Evolutionary conservation across 2,113 vertebrate species (phyloP).

Genomic region (Pseudorasbora parva): DNA sequence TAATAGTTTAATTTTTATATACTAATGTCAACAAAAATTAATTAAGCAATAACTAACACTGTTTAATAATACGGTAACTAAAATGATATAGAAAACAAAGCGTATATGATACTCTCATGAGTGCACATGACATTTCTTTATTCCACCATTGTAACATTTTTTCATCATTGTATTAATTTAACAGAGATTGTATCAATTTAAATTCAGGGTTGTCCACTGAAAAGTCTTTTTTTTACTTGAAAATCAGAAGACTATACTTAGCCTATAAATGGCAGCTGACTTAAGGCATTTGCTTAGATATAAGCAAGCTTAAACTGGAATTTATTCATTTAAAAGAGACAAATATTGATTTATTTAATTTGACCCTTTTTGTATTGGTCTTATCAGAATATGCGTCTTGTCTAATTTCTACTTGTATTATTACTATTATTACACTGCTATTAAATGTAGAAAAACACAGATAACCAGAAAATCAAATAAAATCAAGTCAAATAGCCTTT

Average conservation of each 20-base stretch:
- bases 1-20: no score
- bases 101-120: no score
- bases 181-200: no score
- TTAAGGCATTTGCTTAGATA: conserved; percentile 8
- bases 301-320: conserved; percentile 7
- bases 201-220: conserved; percentile 26
- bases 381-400: background rate
- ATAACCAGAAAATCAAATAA: no score
- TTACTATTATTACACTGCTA: background rate
- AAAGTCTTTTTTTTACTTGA: conserved; percentile 42
- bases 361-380: background rate
- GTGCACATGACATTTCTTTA: background rate
- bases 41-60: no score
- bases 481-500: no score
- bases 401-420: background rate
- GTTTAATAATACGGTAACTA: no score
- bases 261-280: background rate
- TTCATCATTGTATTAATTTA: no score
- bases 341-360: background rate
- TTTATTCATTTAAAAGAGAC: background rate
- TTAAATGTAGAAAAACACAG: background rate
- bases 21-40: no score
- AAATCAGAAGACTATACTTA: conserved; percentile 1
- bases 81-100: no score
- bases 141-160: no score